A percentile compares a stretch with the other conserved stretches of the same genome.
Conservation (phyloP, 2,888 invertebrate genomes). For the Spodoptera littoralis region DNA sequence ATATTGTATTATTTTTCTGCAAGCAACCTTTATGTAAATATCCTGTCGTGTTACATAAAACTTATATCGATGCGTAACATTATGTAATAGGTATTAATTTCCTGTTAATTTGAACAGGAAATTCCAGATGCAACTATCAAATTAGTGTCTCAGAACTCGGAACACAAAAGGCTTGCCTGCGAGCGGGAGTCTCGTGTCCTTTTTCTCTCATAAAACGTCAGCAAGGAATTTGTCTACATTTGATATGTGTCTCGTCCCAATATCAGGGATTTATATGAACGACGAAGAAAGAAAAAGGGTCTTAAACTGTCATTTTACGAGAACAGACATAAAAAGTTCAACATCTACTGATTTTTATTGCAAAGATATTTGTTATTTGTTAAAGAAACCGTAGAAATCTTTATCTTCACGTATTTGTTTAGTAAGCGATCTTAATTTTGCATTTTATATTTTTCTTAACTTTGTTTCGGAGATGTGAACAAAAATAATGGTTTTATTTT, state of each 20-base stretch:
- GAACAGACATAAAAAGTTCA: constrained; percentile 39
- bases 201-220: constrained; percentile 34
- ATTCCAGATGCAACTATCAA: neutral
- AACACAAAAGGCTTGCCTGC: neutral
- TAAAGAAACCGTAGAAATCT: constrained; percentile 11
- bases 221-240: constrained; percentile 38
- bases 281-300: constrained; percentile 37
- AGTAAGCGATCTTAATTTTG: constrained; percentile 2
- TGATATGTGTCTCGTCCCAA: constrained; percentile 34
- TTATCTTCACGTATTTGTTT: constrained; percentile 31
- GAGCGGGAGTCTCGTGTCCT: constrained; percentile 7
- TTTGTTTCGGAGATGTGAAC: neutral
- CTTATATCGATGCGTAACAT: no score
- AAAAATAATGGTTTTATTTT: neutral
- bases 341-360: constrained; percentile 39
- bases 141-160: neutral
- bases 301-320: constrained; percentile 31
- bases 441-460: neutral
- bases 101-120: neutral
- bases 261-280: constrained; percentile 33
- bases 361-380: constrained; percentile 32
- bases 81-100: neutral
- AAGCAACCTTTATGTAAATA: no score
- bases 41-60: no score
- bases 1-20: no score